Conservation (phyloP, 2,797 vertebrate genomes). For the Buphagus erythrorhynchus region DNA sequence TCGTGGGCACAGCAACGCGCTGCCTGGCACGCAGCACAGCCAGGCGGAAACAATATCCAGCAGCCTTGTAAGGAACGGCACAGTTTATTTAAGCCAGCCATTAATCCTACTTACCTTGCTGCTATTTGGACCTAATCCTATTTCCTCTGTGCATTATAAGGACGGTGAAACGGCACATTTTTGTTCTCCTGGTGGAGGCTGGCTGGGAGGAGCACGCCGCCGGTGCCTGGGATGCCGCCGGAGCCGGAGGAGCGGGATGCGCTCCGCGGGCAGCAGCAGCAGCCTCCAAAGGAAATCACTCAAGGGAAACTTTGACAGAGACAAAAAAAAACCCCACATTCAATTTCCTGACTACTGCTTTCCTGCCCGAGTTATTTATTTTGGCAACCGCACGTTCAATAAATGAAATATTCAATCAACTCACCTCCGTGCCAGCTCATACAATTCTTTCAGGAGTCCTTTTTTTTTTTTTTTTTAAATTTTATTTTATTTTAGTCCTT, state of each 20-base stretch:
- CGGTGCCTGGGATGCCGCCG: neutral
- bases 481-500: neutral
- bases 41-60: slow-evolving; percentile 38
- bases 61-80: slow-evolving; percentile 37
- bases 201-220: neutral
- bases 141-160: slow-evolving; percentile 60
- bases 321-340: slow-evolving; percentile 73
- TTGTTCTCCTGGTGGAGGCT: slow-evolving; percentile 11
- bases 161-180: slow-evolving; percentile 53
- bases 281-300: slow-evolving; percentile 83
- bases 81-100: slow-evolving; percentile 46
- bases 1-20: slow-evolving; percentile 43
- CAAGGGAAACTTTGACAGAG: slow-evolving; percentile 79
- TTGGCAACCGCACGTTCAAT: slow-evolving; percentile 59
- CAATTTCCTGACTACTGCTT: slow-evolving; percentile 75
- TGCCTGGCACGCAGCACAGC: slow-evolving; percentile 35
- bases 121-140: slow-evolving; percentile 73
- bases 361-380: slow-evolving; percentile 72
- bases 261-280: slow-evolving; percentile 54
- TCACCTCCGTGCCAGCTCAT: neutral
- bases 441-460: neutral
- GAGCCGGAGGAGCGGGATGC: neutral
- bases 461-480: neutral
- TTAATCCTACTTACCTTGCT: slow-evolving; percentile 79
- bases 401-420: slow-evolving; percentile 62